Percentiles rank a stretch among this genome's conserved stretches.
phyloP scores from a whole-genome alignment of 53 echinoderm and acorn worm species.

The Holothuria scabra region DNA sequence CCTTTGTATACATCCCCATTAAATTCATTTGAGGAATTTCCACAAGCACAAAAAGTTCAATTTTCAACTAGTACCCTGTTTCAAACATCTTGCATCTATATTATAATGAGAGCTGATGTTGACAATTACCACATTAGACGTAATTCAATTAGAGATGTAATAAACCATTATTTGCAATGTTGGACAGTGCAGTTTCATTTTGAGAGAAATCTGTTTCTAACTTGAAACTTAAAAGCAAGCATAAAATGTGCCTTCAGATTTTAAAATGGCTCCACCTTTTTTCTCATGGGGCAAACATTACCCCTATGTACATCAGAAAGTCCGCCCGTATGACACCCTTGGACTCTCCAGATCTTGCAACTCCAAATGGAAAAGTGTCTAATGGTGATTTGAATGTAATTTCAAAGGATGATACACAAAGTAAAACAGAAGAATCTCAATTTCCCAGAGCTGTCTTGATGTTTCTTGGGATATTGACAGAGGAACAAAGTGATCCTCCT shows the following conservation, averaged over 20 bases:
- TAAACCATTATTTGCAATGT: no score
- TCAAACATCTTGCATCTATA: no score
- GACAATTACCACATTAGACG: no score
- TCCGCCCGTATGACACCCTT: conserved; percentile 3
- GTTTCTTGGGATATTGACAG: conserved; percentile 3
- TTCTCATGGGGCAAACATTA: conserved; percentile 22
- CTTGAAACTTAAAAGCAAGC: not conserved
- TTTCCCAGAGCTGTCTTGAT: not conserved
- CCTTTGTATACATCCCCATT: no score
- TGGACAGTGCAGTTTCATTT: no score
- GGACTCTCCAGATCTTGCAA: not conserved
- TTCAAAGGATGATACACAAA: not conserved
- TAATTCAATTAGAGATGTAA: no score
- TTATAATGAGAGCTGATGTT: no score
- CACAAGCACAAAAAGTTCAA: no score
- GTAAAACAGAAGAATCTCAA: conserved; percentile 1
- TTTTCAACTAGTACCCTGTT: no score
- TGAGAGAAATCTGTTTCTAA: no score
- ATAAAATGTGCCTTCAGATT: conserved; percentile 21
- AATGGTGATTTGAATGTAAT: no score
- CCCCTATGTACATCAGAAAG: conserved; percentile 13
- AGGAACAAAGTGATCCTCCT: not conserved
- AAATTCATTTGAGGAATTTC: no score
- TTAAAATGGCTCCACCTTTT: conserved; percentile 13
- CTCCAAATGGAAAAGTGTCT: conserved; percentile 6